These are phyloP conservation scores for Drosophila mulleri DNA, from an alignment of 2,888 invertebrate genomes.

Conservation along the genomic window DNA sequence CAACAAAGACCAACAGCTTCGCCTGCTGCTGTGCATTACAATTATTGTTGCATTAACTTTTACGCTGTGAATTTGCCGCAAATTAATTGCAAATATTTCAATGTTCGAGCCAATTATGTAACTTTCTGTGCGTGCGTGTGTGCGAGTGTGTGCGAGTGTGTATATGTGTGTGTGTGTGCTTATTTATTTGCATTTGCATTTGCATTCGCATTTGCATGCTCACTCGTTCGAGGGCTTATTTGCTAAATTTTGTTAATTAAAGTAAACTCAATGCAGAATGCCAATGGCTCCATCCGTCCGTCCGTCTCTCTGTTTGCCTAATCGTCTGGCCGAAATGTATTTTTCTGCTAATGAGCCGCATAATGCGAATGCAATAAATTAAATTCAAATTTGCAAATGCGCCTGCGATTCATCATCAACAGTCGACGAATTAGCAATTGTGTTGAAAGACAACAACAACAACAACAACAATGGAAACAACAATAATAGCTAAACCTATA, in stretches of 20 bases:
- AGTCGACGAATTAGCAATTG: slow-evolving; percentile 32
- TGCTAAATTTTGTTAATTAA: slow-evolving; percentile 69
- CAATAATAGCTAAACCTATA: slow-evolving; percentile 2
- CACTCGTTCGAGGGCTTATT: slow-evolving; percentile 44
- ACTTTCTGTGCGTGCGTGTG: slow-evolving; percentile 13
- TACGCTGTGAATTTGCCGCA: slow-evolving; percentile 34
- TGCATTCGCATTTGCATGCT: neutral
- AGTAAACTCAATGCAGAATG: slow-evolving; percentile 48
- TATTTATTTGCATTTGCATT: slow-evolving; percentile 18
- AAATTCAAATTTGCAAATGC: slow-evolving; percentile 68
- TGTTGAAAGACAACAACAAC: slow-evolving; percentile 29
- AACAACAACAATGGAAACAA: slow-evolving; percentile 21
- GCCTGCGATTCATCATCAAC: slow-evolving; percentile 23
- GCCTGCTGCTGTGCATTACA: slow-evolving; percentile 19
- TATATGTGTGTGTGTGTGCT: slow-evolving; percentile 4
- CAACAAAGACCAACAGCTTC: slow-evolving; percentile 30
- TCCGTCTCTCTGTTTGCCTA: slow-evolving; percentile 53
- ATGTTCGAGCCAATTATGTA: slow-evolving; percentile 53
- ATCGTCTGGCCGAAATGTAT: slow-evolving; percentile 49
- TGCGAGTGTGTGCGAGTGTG: slow-evolving; percentile 2
- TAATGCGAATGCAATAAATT: slow-evolving; percentile 66
- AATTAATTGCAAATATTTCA: slow-evolving; percentile 64
- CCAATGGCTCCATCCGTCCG: neutral
- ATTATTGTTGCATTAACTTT: slow-evolving; percentile 32
- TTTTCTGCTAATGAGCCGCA: slow-evolving; percentile 70